Percentiles rank a stretch among this genome's conserved stretches.
Conservation (phyloP, 2,888 invertebrate genomes). For the Troilus luridus region DNA sequence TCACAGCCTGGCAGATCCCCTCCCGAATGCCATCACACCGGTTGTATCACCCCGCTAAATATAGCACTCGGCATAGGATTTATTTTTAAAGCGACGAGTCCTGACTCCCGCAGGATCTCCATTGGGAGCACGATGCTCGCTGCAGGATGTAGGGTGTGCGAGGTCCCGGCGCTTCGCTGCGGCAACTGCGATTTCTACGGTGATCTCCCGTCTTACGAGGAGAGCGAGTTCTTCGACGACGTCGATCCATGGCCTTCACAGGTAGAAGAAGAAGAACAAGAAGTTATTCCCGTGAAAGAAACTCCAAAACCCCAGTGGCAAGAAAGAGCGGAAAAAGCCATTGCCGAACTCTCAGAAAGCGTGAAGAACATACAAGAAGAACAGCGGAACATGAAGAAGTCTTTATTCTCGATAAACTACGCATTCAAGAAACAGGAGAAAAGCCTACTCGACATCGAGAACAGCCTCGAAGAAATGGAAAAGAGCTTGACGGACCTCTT, state of each 20-base stretch:
- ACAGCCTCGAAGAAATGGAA: not conserved
- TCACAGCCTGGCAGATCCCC: not conserved
- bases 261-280: not conserved
- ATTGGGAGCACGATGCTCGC: not conserved
- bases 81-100: constrained; percentile 19
- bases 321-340: not conserved
- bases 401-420: constrained; percentile 4
- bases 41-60: constrained; percentile 43
- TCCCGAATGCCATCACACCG: not conserved
- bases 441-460: not conserved
- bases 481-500: not conserved
- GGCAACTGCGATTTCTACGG: not conserved
- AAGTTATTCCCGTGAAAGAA: not conserved
- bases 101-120: constrained; percentile 17
- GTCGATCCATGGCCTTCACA: not conserved
- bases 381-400: constrained; percentile 13
- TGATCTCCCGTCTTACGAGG: not conserved
- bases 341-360: not conserved
- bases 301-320: not conserved
- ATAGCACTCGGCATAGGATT: not conserved
- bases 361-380: constrained; percentile 13
- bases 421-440: constrained; percentile 1
- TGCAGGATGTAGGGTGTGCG: not conserved
- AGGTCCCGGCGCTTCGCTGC: not conserved
- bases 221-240: not conserved